Conservation (phyloP, 2,888 invertebrate species). For the Epistrophella euchroma region DNA sequence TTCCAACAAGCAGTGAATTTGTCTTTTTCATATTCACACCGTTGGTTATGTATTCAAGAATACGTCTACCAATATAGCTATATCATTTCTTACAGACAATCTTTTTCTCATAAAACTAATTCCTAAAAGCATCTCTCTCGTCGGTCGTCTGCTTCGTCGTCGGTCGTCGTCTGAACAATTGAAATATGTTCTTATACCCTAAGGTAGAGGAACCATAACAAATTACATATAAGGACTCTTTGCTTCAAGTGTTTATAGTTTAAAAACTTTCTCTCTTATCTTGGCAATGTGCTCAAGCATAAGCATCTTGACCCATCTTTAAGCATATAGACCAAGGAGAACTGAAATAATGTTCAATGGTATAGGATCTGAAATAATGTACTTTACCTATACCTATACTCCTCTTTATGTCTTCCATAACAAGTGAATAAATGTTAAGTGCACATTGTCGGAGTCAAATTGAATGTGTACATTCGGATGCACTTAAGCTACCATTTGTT, state of each 20-base stretch:
- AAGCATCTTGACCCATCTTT: constrained; percentile 27
- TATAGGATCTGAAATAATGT: constrained; percentile 12
- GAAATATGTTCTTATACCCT: constrained; percentile 13
- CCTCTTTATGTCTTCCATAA: neutral
- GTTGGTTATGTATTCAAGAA: neutral
- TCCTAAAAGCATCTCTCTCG: constrained; percentile 21
- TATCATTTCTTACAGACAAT: neutral
- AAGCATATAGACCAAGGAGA: neutral
- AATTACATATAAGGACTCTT: constrained; percentile 7
- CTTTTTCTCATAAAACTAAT: constrained; percentile 20
- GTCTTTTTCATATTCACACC: constrained; percentile 12
- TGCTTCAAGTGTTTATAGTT: constrained; percentile 1
- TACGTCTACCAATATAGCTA: neutral
- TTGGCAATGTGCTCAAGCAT: constrained; percentile 1
- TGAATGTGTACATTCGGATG: constrained; percentile 50
- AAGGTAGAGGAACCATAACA: constrained; percentile 1
- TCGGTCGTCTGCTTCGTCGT: constrained; percentile 17
- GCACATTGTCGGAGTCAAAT: constrained; percentile 49
- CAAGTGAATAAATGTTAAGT: constrained; percentile 62
- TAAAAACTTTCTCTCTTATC: neutral
- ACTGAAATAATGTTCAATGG: constrained; percentile 15
- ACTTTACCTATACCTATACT: neutral
- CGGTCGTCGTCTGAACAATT: constrained; percentile 11
- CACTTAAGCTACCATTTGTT: constrained; percentile 58
- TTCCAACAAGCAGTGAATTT: neutral